A percentile compares a stretch with the other conserved stretches of the same genome.
These are phyloP conservation scores for Zeus faber DNA, from an alignment of 2,113 vertebrate genomes.

Conservation along the genomic window DNA sequence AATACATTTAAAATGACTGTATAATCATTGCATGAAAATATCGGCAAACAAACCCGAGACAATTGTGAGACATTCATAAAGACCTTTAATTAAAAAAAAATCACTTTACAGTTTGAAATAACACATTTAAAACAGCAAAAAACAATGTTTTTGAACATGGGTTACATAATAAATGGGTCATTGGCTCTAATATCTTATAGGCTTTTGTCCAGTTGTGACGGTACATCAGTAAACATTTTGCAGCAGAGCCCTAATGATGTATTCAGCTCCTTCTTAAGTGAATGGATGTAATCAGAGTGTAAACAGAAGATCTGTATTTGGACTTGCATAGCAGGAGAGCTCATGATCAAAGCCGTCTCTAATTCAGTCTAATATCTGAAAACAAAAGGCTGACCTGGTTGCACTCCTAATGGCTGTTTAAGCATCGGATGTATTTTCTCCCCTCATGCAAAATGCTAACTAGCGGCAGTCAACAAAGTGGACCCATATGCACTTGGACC, in stretches of 20 bases:
- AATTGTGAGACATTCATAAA: too few relatives aligned
- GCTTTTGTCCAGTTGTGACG: neutral
- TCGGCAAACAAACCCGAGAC: too few relatives aligned
- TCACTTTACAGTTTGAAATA: neutral
- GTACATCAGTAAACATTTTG: constrained; percentile 1
- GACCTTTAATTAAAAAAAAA: too few relatives aligned
- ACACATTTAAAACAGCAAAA: constrained; percentile 14
- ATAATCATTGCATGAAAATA: too few relatives aligned
- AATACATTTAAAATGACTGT: constrained; percentile 4
- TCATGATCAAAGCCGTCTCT: constrained; percentile 77
- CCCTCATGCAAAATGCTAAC: constrained; percentile 92
- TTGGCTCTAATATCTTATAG: too few relatives aligned
- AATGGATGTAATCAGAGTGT: constrained; percentile 48
- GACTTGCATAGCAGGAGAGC: constrained; percentile 69
- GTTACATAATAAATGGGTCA: neutral
- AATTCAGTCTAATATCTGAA: constrained; percentile 75
- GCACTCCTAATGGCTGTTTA: constrained; percentile 81
- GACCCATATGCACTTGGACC: constrained; percentile 78
- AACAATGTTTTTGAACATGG: too few relatives aligned
- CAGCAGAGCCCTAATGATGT: constrained; percentile 16
- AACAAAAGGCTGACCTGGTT: constrained; percentile 74
- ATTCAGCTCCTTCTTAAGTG: constrained; percentile 42
- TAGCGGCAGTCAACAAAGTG: constrained; percentile 82
- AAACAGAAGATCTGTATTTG: constrained; percentile 71
- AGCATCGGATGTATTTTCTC: constrained; percentile 83